Evolutionary conservation across 2,888 invertebrate genomes (phyloP), one percentile per base, ranked within the genome.

Genomic region (Bibio marci): DNA sequence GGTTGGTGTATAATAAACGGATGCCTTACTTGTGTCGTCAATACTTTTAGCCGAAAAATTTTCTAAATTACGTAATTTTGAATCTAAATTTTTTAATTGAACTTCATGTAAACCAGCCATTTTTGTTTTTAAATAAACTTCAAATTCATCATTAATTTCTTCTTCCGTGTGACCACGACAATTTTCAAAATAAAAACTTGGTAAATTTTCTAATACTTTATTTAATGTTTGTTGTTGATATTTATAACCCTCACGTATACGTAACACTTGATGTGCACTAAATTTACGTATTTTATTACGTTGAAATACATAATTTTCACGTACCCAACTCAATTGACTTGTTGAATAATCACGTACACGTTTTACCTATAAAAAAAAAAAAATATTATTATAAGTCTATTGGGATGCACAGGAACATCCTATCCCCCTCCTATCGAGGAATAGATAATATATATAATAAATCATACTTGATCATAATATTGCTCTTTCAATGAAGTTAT

Each of bases 291-390:
- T 88, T 62, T 90, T 82, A 62, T 90, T 85, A 41, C 92, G 73
- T 62, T 94, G 94, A 70, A 86, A 86, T 56, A 91, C 83, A 64
- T 94, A 94, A 63, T 90, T 91, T 59, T 92, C 92, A 44, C 91
- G 73, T 48, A 94, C 86, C 80, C 88, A 86, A 62, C 87, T 87
- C 50, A 94, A 67, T 62, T 92, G 91, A 44, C 77, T 71, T 28
- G 83, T 81, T 15, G 92, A 90, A 59, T 94, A 94, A 54, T 91
- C 91, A 41, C 90, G 74, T 28, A 92, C 90, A 49, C 82, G 77
- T 57, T 82, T 81, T 46, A 91, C 83, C 85, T 91, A 30, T 13
- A 22, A 7, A n/a, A 10, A 39, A 25, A 38, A n/a, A 19, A 28
- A 30, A 30, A 30, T 11, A n/a, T 10, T 5, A n/a, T n/a, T n/a